Evolutionary conservation across 2,797 vertebrate genomes (phyloP).

Genomic region (Simalia tracyae): DNA sequence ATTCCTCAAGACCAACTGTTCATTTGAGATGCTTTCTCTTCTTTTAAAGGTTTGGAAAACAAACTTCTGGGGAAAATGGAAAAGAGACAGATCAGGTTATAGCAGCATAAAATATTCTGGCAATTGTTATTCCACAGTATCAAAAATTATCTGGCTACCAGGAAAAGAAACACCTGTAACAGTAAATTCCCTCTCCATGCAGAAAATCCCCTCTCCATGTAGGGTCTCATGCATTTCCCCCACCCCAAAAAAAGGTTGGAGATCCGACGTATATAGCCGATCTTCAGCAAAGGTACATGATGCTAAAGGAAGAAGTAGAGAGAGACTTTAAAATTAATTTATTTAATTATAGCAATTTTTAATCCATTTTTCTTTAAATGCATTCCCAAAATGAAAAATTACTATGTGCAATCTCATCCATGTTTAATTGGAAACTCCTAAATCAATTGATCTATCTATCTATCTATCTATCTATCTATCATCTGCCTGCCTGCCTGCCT

Average conservation of each 20-base stretch:
- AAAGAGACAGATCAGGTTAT: rapidly evolving
- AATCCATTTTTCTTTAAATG: background rate
- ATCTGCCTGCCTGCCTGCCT: too few relatives aligned
- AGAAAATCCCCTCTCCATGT: background rate
- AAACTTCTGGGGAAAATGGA: background rate
- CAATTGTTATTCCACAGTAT: slow-evolving; percentile 9
- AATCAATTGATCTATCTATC: background rate
- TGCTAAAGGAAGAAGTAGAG: too few relatives aligned
- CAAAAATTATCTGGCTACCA: background rate
- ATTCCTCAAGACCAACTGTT: background rate
- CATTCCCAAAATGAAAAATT: background rate
- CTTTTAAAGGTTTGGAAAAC: background rate
- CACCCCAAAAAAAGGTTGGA: background rate
- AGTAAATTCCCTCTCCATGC: background rate
- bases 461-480: background rate
- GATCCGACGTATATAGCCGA: background rate
- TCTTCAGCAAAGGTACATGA: background rate
- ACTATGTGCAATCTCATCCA: background rate
- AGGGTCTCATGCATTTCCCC: background rate
- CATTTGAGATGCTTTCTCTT: slow-evolving; percentile 22
- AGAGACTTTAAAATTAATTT: too few relatives aligned
- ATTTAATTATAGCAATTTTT: background rate
- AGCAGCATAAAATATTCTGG: background rate
- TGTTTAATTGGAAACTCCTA: background rate
- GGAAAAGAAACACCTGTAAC: background rate